Percentiles rank a stretch among this genome's conserved stretches.
Conservation (phyloP, 2,888 invertebrate genomes). For the Stenolophus ochropezus region DNA sequence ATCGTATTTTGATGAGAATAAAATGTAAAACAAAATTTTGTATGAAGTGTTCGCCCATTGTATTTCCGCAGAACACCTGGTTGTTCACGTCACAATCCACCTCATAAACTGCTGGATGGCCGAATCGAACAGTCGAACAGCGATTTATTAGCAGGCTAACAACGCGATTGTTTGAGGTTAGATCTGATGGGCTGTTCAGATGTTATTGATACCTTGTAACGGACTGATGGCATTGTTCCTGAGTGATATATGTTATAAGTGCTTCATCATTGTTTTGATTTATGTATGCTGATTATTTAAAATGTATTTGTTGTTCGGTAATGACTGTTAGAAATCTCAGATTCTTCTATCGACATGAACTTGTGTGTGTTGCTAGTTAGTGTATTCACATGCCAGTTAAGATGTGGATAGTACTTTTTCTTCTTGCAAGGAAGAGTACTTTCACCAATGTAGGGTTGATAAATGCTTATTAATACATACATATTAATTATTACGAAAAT, state of each 20-base stretch:
- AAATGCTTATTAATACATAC: not conserved
- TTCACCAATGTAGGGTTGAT: not conserved
- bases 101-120: slow-evolving; percentile 11
- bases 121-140: slow-evolving; percentile 16
- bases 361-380: not conserved
- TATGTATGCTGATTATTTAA: slow-evolving; percentile 43
- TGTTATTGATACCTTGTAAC: slow-evolving; percentile 43
- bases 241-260: slow-evolving; percentile 41
- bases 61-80: slow-evolving; percentile 49
- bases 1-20: no score
- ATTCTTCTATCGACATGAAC: slow-evolving; percentile 3
- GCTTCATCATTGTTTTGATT: slow-evolving; percentile 44
- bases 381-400: slow-evolving; percentile 1
- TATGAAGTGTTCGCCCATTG: no score
- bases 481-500: no score
- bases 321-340: slow-evolving; percentile 21
- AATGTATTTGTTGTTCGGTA: slow-evolving; percentile 41
- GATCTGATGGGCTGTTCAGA: slow-evolving; percentile 36
- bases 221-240: slow-evolving; percentile 18
- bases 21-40: no score
- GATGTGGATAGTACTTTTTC: not conserved
- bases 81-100: slow-evolving; percentile 33
- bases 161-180: slow-evolving; percentile 31
- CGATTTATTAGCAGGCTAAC: slow-evolving; percentile 34
- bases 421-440: not conserved